phyloP scores from a whole-genome alignment of 92 coral and sea anemone species.

The Blastomussa wellsi region DNA sequence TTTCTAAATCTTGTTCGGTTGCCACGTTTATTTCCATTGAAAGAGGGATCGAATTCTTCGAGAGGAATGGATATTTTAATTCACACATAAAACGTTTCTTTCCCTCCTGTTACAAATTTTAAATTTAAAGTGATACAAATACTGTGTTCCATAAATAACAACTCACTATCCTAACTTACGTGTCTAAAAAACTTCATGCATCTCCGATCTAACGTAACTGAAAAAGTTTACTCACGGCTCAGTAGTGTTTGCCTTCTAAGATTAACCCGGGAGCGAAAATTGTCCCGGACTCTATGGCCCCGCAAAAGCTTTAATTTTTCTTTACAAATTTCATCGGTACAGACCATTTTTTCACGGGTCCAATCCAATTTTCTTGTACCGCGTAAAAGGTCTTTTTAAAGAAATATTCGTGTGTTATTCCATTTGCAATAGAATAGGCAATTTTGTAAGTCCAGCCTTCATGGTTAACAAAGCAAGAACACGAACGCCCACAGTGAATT shows the following conservation, averaged over 20 bases:
- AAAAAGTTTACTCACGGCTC: background rate
- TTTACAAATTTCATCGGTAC: too few relatives aligned
- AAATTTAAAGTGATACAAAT: background rate
- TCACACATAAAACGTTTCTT: background rate
- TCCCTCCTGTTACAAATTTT: background rate
- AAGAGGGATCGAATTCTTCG: background rate
- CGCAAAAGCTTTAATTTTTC: too few relatives aligned
- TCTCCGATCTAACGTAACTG: background rate
- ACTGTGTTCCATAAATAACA: background rate
- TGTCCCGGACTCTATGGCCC: too few relatives aligned
- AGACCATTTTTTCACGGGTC: too few relatives aligned
- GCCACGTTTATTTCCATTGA: background rate
- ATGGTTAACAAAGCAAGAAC: background rate
- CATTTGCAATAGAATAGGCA: background rate
- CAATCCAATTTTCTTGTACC: too few relatives aligned
- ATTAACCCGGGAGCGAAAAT: too few relatives aligned
- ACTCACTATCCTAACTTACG: background rate
- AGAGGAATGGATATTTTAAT: background rate
- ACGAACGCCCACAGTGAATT: background rate
- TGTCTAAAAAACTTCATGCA: constrained; percentile 2
- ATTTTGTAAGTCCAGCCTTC: background rate
- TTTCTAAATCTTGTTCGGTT: background rate
- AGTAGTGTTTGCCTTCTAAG: background rate
- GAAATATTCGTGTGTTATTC: background rate
- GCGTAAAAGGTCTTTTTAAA: too few relatives aligned